phyloP scores from a whole-genome alignment of 2,113 vertebrate species.

The Lathamus discolor region DNA sequence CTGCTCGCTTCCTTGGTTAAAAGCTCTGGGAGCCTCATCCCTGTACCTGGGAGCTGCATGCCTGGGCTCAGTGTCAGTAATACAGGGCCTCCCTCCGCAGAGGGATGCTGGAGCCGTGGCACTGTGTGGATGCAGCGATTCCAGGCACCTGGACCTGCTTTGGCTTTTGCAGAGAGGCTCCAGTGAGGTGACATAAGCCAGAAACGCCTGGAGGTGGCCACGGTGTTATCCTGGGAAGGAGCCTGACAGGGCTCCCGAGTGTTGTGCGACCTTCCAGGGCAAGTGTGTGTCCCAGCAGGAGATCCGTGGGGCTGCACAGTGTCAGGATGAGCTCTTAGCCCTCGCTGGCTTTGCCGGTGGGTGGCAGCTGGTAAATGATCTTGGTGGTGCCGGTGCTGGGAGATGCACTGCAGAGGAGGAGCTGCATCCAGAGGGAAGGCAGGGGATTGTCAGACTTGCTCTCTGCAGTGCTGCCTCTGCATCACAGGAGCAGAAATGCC shows the following conservation, averaged over 20 bases:
- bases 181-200: neutral
- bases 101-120: conserved; percentile 10
- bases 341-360: neutral
- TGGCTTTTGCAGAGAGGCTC: neutral
- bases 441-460: neutral
- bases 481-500: neutral
- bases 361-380: neutral
- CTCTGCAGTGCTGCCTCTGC: neutral
- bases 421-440: neutral
- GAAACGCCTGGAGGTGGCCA: neutral
- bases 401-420: neutral
- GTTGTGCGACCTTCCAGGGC: neutral
- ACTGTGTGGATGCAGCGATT: neutral
- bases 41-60: conserved; percentile 48
- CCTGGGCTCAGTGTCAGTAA: neutral
- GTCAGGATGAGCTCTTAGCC: neutral
- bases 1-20: conserved; percentile 49
- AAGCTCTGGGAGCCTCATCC: conserved; percentile 38
- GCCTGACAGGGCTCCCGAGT: neutral
- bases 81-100: neutral
- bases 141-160: conserved; percentile 41
- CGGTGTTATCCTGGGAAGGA: neutral
- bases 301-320: rapidly evolving
- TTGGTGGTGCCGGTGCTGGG: neutral
- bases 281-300: neutral